phyloP scores from a whole-genome alignment of 2,113 vertebrate species.

The Notothenia rossii region DNA sequence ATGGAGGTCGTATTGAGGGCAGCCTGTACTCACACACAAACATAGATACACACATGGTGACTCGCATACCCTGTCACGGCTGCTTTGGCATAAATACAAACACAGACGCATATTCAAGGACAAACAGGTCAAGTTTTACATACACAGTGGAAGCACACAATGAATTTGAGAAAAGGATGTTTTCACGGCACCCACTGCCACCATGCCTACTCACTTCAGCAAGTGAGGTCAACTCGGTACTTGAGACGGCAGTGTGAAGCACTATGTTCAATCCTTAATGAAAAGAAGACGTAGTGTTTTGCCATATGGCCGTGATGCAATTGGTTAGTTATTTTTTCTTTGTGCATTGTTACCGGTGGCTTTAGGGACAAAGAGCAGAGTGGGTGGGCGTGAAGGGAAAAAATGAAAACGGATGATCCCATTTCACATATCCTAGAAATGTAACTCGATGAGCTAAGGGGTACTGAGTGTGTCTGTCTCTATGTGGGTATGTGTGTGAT shows the following conservation, averaged over 20 bases:
- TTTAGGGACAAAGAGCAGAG: conserved; percentile 32
- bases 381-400: conserved; percentile 35
- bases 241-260: background rate
- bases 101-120: background rate
- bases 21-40: conserved; percentile 27
- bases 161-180: background rate
- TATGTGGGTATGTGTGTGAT: conserved; percentile 20
- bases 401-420: conserved; percentile 49
- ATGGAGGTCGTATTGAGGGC: conserved; percentile 32
- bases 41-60: conserved; percentile 11
- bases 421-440: conserved; percentile 68
- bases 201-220: background rate
- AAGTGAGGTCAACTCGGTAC: background rate
- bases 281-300: background rate
- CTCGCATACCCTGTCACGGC: conserved; percentile 21
- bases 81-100: conserved; percentile 8
- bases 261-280: too few species aligned
- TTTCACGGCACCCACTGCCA: background rate
- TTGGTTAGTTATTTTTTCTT: conserved; percentile 6
- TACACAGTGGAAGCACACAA: conserved; percentile 1
- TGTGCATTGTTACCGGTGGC: conserved; percentile 27
- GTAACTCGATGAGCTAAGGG: conserved; percentile 51
- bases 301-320: background rate
- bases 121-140: conserved; percentile 2
- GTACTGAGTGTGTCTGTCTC: conserved; percentile 19